A percentile compares a stretch with the other conserved stretches of the same genome.
Evolutionary conservation across 2,888 invertebrate genomes (phyloP).

Genomic region (Polydrusus cervinus): DNA sequence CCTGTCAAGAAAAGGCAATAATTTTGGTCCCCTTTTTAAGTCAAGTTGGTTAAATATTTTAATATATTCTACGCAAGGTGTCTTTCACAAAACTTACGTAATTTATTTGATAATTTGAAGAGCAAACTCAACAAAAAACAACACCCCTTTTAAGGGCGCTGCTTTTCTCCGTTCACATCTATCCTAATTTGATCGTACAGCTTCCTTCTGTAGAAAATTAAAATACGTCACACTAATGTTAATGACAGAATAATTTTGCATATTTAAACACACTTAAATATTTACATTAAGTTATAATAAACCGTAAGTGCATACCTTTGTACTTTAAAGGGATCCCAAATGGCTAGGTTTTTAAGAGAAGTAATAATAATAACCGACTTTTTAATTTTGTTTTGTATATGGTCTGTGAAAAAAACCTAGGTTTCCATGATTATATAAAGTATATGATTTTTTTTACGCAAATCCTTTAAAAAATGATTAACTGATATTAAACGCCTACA

Average conservation of each 20-base stretch:
- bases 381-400: too few species aligned
- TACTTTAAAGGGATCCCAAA: too few species aligned
- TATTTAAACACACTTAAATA: slow-evolving; percentile 7
- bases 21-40: slow-evolving; percentile 10
- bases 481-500: too few species aligned
- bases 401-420: too few species aligned
- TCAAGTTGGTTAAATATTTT: slow-evolving; percentile 31
- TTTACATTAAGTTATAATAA: slow-evolving; percentile 1
- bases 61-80: slow-evolving; percentile 41
- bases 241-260: slow-evolving; percentile 6
- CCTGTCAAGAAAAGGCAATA: slow-evolving; percentile 7
- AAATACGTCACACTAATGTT: slow-evolving; percentile 12
- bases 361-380: too few species aligned
- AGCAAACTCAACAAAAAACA: slow-evolving; percentile 30
- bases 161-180: slow-evolving; percentile 9
- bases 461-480: too few species aligned
- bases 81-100: slow-evolving; percentile 29
- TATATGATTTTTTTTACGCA: too few species aligned
- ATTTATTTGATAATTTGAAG: slow-evolving; percentile 39
- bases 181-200: slow-evolving; percentile 21
- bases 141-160: slow-evolving; percentile 16
- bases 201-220: slow-evolving; percentile 7
- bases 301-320: neutral
- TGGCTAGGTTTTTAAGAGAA: too few species aligned
- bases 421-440: too few species aligned